Evolutionary conservation across 2,888 invertebrate genomes (phyloP).

Genomic region (Sarcophaga carnaria): DNA sequence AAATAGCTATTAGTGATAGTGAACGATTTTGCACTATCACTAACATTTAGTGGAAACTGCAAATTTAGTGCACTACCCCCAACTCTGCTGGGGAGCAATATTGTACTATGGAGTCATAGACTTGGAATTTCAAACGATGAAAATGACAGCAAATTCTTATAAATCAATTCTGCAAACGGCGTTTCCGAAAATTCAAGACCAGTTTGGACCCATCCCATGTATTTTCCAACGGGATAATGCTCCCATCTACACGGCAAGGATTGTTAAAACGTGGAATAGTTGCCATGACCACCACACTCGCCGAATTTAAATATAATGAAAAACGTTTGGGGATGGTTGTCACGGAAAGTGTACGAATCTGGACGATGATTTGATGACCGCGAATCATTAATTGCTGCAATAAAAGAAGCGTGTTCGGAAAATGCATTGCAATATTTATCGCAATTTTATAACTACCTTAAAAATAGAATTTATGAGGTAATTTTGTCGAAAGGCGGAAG

Average conservation of each 20-base stretch:
- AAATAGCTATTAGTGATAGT: too few relatives aligned
- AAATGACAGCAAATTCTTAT: background rate
- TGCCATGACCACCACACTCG: too few relatives aligned
- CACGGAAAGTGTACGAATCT: constrained; percentile 5
- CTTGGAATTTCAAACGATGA: constrained; percentile 26
- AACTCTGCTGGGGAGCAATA: constrained; percentile 1
- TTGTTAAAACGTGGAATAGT: too few relatives aligned
- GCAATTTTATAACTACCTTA: constrained; percentile 24
- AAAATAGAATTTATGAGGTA: constrained; percentile 26
- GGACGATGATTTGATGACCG: background rate
- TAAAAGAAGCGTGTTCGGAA: constrained; percentile 1
- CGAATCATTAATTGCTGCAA: constrained; percentile 22
- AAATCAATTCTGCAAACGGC: constrained; percentile 3
- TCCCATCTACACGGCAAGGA: too few relatives aligned
- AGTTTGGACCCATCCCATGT: constrained; percentile 27
- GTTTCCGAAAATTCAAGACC: constrained; percentile 23
- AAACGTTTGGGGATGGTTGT: background rate
- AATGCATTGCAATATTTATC: constrained; percentile 37
- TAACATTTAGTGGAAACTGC: too few relatives aligned
- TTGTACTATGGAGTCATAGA: background rate
- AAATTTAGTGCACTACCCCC: too few relatives aligned
- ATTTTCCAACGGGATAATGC: background rate
- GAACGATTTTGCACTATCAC: too few relatives aligned
- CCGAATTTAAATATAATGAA: too few relatives aligned
- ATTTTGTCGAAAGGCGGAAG: constrained; percentile 33